Conservation (phyloP, 2,888 invertebrate genomes). For the Philopedon plagiatum region DNA sequence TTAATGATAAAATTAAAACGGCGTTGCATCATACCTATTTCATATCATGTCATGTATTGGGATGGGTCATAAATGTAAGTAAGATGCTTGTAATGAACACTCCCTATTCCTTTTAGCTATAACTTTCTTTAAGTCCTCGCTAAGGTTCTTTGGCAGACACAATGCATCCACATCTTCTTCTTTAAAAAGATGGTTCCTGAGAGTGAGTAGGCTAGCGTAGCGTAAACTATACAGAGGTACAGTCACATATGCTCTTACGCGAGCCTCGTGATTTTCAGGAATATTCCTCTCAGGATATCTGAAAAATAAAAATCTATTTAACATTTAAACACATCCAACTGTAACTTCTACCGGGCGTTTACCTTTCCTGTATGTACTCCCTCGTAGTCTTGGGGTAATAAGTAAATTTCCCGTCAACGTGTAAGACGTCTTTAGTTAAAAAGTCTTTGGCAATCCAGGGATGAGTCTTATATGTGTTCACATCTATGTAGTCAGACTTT, state of each 20-base stretch:
- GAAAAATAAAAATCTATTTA: slow-evolving; percentile 8
- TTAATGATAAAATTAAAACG: too few species aligned
- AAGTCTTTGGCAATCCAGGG: slow-evolving; percentile 88
- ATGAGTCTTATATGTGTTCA: slow-evolving; percentile 85
- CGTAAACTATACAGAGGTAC: slow-evolving; percentile 71
- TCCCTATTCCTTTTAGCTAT: slow-evolving; percentile 53
- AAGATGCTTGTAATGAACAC: slow-evolving; percentile 34
- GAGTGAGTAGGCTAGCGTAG: slow-evolving; percentile 67
- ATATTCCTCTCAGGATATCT: slow-evolving; percentile 51
- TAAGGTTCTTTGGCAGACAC: slow-evolving; percentile 68
- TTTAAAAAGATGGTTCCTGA: slow-evolving; percentile 66
- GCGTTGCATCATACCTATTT: background rate
- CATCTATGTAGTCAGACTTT: slow-evolving; percentile 72
- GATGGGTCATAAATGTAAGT: slow-evolving; percentile 13
- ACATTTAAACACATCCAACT: background rate
- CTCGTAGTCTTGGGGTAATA: slow-evolving; percentile 69
- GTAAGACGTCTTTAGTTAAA: slow-evolving; percentile 77
- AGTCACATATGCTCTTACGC: slow-evolving; percentile 71
- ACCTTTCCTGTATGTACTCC: slow-evolving; percentile 55
- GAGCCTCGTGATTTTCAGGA: slow-evolving; percentile 54
- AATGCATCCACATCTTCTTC: slow-evolving; percentile 65
- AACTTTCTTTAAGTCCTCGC: slow-evolving; percentile 65
- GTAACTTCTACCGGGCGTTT: background rate
- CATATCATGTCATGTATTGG: too few species aligned
- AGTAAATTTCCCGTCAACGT: slow-evolving; percentile 70